phyloP scores from a whole-genome alignment of 2,113 vertebrate species.

The Cynocephalus volans region DNA sequence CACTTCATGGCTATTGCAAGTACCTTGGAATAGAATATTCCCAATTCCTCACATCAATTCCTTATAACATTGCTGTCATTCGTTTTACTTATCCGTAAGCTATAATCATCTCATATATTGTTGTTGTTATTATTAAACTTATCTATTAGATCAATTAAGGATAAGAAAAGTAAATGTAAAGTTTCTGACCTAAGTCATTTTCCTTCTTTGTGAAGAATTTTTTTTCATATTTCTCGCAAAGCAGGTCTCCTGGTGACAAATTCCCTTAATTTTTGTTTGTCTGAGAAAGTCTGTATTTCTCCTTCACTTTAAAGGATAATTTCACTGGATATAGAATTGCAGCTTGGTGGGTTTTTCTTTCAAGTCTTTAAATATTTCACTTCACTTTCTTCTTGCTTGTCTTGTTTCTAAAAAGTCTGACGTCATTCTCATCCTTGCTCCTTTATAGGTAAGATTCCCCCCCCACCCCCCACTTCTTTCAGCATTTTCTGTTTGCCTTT shows the following conservation, averaged over 20 bases:
- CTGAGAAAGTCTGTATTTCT: neutral
- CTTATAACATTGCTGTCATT: neutral
- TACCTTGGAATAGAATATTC: neutral
- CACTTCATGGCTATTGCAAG: neutral
- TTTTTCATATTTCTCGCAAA: constrained; percentile 17
- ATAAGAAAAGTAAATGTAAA: constrained; percentile 33
- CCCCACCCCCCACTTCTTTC: neutral
- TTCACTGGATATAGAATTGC: neutral
- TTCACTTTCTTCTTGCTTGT: neutral
- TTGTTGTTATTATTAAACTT: neutral
- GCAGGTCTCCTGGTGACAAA: neutral
- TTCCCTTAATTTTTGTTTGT: constrained; percentile 24
- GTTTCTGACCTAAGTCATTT: neutral
- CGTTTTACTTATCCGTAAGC: neutral
- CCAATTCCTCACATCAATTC: neutral
- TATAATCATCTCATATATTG: neutral
- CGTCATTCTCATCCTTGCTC: constrained; percentile 9
- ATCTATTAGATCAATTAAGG: neutral
- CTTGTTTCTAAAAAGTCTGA: neutral
- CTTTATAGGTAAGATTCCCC: neutral
- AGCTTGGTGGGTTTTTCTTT: neutral
- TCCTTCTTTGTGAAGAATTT: constrained; percentile 11
- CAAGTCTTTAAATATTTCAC: neutral
- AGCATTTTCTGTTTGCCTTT: constrained; percentile 9
- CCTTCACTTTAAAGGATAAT: neutral